Evolutionary conservation across 2,797 vertebrate genomes (phyloP).

Genomic region (Danio jaintianensis): DNA sequence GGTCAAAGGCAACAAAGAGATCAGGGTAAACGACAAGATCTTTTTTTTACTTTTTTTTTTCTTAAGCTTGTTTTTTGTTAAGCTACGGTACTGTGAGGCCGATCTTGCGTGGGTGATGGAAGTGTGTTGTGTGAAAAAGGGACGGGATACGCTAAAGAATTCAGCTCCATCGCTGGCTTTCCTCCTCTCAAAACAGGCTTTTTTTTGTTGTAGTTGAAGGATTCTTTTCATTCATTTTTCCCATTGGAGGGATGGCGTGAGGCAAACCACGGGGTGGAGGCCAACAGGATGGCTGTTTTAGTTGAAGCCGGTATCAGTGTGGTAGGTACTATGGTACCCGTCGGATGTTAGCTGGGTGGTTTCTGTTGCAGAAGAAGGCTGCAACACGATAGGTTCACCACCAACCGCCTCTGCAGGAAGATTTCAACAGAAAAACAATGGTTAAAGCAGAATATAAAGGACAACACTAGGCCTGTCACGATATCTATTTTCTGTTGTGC

Average conservation of each 20-base stretch:
- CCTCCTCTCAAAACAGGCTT: constrained; percentile 67
- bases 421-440: neutral
- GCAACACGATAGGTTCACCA: constrained; percentile 88
- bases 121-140: constrained; percentile 37
- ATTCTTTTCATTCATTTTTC: constrained; percentile 76
- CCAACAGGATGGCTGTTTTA: constrained; percentile 69
- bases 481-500: no score
- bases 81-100: constrained; percentile 44
- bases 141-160: constrained; percentile 63
- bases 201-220: constrained; percentile 64
- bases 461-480: no score
- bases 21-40: constrained; percentile 65
- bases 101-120: constrained; percentile 32
- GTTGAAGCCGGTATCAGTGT: constrained; percentile 95
- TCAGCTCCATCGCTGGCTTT: constrained; percentile 75
- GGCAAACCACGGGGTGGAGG: constrained; percentile 45
- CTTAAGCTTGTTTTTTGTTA: constrained; percentile 16
- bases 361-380: constrained; percentile 93
- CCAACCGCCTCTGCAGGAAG: constrained; percentile 75
- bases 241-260: constrained; percentile 56
- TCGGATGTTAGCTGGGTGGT: constrained; percentile 97
- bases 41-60: constrained; percentile 24
- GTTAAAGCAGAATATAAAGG: neutral
- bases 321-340: constrained; percentile 92
- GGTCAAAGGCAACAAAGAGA: constrained; percentile 72